Conservation (phyloP, 2,888 invertebrate species). For the Abrostola triplasia region DNA sequence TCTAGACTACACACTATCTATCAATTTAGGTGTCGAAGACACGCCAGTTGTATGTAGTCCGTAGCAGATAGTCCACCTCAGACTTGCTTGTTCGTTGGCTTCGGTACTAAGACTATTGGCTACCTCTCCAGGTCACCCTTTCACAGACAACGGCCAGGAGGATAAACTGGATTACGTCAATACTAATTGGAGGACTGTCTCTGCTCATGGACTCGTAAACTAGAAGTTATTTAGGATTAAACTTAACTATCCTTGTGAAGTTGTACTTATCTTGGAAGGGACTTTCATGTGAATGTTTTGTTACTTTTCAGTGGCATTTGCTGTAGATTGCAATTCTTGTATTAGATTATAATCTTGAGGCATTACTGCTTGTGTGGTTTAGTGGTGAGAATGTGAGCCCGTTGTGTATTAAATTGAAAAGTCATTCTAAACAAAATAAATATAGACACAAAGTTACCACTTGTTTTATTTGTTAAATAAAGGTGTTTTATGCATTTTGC, state of each 20-base stretch:
- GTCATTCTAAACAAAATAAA: constrained; percentile 24
- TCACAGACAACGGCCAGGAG: not conserved
- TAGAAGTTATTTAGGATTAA: not conserved
- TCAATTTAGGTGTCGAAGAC: too few relatives aligned
- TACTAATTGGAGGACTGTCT: not conserved
- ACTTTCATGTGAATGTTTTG: not conserved
- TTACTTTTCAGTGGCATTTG: constrained; percentile 6
- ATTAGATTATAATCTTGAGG: constrained; percentile 2
- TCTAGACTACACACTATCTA: too few relatives aligned
- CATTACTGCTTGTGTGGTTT: constrained; percentile 11
- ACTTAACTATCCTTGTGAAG: not conserved
- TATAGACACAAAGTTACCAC: constrained; percentile 1
- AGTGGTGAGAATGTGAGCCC: constrained; percentile 6
- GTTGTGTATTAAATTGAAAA: constrained; percentile 39
- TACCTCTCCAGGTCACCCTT: not conserved
- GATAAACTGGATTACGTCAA: not conserved
- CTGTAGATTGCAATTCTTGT: constrained; percentile 4
- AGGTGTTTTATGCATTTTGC: too few relatives aligned
- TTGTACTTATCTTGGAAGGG: constrained; percentile 6
- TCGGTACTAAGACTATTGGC: not conserved
- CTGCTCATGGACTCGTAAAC: not conserved
- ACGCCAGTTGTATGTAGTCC: too few relatives aligned
- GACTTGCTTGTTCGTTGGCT: too few relatives aligned
- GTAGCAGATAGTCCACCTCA: too few relatives aligned
- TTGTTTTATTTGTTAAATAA: constrained; percentile 14